phyloP scores from a whole-genome alignment of 2,797 vertebrate genomes.

The Sebastes alutus region DNA sequence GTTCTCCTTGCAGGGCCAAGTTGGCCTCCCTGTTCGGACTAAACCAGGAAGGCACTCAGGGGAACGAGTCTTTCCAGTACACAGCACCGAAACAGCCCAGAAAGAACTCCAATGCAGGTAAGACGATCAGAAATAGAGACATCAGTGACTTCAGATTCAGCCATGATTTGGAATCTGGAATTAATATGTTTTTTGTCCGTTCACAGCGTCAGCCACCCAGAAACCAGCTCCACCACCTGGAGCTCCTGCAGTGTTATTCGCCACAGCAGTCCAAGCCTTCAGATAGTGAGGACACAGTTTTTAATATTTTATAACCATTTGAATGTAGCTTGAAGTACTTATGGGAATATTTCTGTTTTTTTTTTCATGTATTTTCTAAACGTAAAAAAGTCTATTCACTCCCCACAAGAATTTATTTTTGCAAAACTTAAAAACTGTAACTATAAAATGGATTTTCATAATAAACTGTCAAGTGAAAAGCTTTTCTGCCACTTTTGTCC shows the following conservation, averaged over 20 bases:
- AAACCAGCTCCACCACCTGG: conserved; percentile 75
- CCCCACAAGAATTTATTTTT: fast-evolving
- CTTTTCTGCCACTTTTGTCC: conserved; percentile 9
- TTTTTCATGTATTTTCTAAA: neutral
- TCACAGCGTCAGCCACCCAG: conserved; percentile 66
- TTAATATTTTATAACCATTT: neutral
- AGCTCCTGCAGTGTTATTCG: conserved; percentile 84
- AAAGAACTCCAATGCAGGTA: conserved; percentile 86
- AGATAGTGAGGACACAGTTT: conserved; percentile 86
- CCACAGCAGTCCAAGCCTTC: conserved; percentile 90
- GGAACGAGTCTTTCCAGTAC: conserved; percentile 96
- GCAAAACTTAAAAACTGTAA: neutral
- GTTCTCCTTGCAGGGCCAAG: conserved; percentile 83
- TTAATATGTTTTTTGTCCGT: neutral
- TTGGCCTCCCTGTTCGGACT: conserved; percentile 93
- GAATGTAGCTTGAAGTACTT: neutral
- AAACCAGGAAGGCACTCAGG: conserved; percentile 85
- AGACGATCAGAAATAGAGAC: neutral
- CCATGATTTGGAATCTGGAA: neutral
- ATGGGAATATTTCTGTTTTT: neutral
- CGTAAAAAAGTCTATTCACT: neutral
- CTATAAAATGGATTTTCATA: neutral
- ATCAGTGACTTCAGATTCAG: no score
- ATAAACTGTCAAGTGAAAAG: neutral
- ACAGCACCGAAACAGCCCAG: conserved; percentile 96